Percentiles rank a stretch among this genome's conserved stretches.
Conservation (phyloP, 2,797 vertebrate genomes). For the Chrysocyon brachyurus region DNA sequence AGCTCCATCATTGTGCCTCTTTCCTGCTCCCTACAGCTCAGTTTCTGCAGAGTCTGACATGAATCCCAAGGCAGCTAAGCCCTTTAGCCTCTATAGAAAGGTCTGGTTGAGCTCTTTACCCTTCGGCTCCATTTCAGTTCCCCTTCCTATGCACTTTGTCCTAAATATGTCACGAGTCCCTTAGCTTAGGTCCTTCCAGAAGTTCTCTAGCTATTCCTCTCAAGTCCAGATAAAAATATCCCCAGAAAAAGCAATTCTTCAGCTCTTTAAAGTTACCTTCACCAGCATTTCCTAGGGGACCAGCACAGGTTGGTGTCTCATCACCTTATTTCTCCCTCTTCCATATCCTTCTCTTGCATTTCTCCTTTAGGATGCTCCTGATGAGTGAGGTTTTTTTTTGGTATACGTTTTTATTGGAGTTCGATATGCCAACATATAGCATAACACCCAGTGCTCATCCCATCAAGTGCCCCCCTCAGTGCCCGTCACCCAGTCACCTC, state of each 20-base stretch:
- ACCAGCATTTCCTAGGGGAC: neutral
- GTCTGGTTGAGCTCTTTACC: neutral
- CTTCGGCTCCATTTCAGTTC: neutral
- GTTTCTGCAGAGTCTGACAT: neutral
- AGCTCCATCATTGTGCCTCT: neutral
- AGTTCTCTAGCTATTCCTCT: constrained; percentile 6
- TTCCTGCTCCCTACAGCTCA: neutral
- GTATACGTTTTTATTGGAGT: too few species aligned
- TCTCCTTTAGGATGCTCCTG: neutral
- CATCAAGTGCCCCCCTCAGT: too few species aligned
- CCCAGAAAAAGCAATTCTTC: neutral
- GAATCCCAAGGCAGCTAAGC: neutral
- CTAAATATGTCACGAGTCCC: neutral
- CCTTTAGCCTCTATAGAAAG: neutral
- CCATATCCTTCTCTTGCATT: neutral
- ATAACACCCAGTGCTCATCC: too few species aligned
- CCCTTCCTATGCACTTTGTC: neutral
- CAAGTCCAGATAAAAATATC: neutral
- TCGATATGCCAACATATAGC: too few species aligned
- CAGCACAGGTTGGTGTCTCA: neutral
- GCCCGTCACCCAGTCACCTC: too few species aligned
- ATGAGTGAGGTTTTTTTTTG: neutral
- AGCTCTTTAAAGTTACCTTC: neutral
- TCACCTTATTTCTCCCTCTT: neutral
- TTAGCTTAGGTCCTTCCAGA: neutral